Conservation (phyloP, 1,140 invertebrate species). For the Bradynema listronoti region DNA sequence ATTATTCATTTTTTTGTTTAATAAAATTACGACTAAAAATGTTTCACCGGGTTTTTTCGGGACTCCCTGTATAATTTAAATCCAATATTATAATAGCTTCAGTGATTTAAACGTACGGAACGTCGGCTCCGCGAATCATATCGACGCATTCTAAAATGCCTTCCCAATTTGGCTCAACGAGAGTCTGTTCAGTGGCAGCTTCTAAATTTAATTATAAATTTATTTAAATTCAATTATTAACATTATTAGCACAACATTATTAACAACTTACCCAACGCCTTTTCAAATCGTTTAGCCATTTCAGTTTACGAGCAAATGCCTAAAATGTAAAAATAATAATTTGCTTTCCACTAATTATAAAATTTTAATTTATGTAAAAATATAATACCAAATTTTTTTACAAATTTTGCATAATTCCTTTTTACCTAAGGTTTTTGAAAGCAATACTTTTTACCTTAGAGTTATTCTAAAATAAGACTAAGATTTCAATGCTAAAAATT, state of each 20-base stretch:
- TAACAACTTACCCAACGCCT: slow-evolving; percentile 17
- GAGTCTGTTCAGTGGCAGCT: slow-evolving; percentile 47
- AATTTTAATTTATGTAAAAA: no score
- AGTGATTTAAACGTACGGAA: slow-evolving; percentile 50
- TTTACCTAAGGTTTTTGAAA: no score
- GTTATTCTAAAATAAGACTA: no score
- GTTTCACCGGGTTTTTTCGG: slow-evolving; percentile 8
- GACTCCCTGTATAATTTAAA: not conserved
- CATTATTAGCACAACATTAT: not conserved
- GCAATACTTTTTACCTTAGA: no score
- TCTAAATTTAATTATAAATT: slow-evolving; percentile 39
- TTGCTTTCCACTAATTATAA: no score
- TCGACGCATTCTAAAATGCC: slow-evolving; percentile 54
- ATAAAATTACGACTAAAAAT: not conserved
- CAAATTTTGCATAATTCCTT: no score
- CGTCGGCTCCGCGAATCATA: slow-evolving; percentile 48
- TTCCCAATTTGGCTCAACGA: slow-evolving; percentile 57
- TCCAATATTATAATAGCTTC: no score
- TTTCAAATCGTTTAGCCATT: slow-evolving; percentile 39
- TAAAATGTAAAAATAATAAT: no score
- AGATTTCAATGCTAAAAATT: no score
- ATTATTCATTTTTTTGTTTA: not conserved
- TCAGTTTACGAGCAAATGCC: no score
- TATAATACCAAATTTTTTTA: no score
- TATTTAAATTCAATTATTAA: slow-evolving; percentile 1